These are phyloP conservation scores for Tineola bisselliella DNA, from an alignment of 2,888 invertebrate genomes.

Conservation along the genomic window DNA sequence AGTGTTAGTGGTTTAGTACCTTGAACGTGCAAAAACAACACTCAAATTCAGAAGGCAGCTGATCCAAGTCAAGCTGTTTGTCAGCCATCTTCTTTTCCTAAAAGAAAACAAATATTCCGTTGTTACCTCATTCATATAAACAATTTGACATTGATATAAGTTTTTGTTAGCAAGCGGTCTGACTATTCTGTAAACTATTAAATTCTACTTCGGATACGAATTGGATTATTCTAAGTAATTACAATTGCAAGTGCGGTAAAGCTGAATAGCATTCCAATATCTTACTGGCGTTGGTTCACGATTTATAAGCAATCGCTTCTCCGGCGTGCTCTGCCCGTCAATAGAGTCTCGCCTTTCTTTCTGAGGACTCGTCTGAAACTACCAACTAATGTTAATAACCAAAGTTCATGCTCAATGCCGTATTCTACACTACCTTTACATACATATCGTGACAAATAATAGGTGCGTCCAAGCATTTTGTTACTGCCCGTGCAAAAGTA, in stretches of 20 bases:
- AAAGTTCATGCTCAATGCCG: neutral
- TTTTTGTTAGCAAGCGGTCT: neutral
- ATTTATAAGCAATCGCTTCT: conserved; percentile 64
- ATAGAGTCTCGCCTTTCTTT: conserved; percentile 59
- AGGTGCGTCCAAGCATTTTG: conserved; percentile 7
- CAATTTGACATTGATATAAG: conserved; percentile 1
- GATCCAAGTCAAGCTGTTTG: conserved; percentile 82
- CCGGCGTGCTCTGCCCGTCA: conserved; percentile 55
- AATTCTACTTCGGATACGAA: neutral
- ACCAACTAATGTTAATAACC: conserved; percentile 30
- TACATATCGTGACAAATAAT: neutral
- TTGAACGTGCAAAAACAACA: conserved; percentile 97
- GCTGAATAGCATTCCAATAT: conserved; percentile 19
- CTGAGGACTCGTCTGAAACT: conserved; percentile 62
- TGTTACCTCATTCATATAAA: conserved; percentile 20
- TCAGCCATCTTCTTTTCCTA: conserved; percentile 77
- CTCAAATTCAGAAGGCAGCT: conserved; percentile 94
- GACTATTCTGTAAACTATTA: neutral
- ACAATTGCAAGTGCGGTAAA: neutral
- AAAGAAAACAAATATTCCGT: conserved; percentile 58
- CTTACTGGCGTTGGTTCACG: conserved; percentile 65
- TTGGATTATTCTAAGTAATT: neutral
- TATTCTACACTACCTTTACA: neutral
- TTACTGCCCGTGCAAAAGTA: neutral
- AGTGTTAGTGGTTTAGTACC: conserved; percentile 67